These are phyloP conservation scores for Asobara japonica DNA, from an alignment of 1,140 invertebrate species.

Conservation along the genomic window DNA sequence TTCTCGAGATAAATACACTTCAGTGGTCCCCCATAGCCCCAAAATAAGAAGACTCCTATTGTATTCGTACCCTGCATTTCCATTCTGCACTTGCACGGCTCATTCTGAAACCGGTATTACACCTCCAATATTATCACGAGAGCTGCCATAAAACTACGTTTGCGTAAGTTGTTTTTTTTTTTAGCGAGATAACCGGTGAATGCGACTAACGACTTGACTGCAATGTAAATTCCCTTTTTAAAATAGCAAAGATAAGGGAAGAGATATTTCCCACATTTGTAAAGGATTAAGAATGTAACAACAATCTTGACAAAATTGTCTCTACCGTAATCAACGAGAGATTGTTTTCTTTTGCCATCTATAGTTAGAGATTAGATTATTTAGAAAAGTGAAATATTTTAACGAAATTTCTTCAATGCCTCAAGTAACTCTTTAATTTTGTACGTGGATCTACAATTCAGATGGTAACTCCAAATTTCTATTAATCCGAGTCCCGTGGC, in stretches of 20 bases:
- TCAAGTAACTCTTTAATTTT: too few relatives aligned
- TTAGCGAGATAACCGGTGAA: neutral
- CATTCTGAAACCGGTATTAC: neutral
- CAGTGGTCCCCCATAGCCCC: too few relatives aligned
- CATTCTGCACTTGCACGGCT: neutral
- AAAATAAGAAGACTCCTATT: neutral
- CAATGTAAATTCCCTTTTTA: neutral
- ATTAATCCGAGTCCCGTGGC: too few relatives aligned
- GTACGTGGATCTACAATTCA: too few relatives aligned
- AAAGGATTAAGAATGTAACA: neutral
- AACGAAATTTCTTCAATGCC: too few relatives aligned
- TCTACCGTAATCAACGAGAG: neutral
- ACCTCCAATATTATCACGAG: neutral
- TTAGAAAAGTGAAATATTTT: too few relatives aligned
- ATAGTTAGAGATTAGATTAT: too few relatives aligned
- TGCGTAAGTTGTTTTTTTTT: neutral
- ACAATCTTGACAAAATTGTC: too few relatives aligned
- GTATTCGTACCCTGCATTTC: neutral
- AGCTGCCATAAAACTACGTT: constrained; percentile 7
- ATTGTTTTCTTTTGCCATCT: too few relatives aligned
- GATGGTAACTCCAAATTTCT: too few relatives aligned
- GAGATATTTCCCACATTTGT: neutral
- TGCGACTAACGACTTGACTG: neutral
- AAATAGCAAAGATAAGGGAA: neutral
- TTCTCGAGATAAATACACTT: too few relatives aligned